These are phyloP conservation scores for Centruroides sculpturatus DNA, from an alignment of 1,140 invertebrate species.

Conservation along the genomic window DNA sequence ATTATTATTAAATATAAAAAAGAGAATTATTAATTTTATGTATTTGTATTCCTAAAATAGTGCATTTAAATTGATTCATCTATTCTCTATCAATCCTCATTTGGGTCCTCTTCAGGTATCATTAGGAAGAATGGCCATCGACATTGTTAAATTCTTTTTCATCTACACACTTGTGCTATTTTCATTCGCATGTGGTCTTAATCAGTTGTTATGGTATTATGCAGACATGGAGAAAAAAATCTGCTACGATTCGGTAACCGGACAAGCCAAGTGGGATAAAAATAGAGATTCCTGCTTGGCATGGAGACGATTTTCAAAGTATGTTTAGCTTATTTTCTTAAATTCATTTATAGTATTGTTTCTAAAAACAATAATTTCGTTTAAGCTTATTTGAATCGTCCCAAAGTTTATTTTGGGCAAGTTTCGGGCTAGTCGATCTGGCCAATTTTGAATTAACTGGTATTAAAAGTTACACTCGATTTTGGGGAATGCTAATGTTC, in stretches of 20 bases:
- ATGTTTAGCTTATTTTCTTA: slow-evolving; percentile 21
- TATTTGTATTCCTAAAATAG: slow-evolving; percentile 32
- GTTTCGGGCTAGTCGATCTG: slow-evolving; percentile 90
- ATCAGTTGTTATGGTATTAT: slow-evolving; percentile 85
- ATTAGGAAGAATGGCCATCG: slow-evolving; percentile 90
- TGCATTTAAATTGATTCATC: slow-evolving; percentile 94
- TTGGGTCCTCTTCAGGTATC: slow-evolving; percentile 95
- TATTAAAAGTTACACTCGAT: slow-evolving; percentile 72
- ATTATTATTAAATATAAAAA: too few species aligned
- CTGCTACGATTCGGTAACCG: slow-evolving; percentile 50
- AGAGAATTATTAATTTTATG: background rate
- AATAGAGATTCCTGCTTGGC: slow-evolving; percentile 74
- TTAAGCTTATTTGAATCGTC: slow-evolving; percentile 87
- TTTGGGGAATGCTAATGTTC: slow-evolving; percentile 92
- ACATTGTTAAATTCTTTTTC: slow-evolving; percentile 95
- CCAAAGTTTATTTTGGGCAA: slow-evolving; percentile 94
- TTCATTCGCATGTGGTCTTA: slow-evolving; percentile 87
- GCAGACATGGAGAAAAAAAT: slow-evolving; percentile 78
- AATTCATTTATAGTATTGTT: background rate
- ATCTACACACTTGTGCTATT: slow-evolving; percentile 88
- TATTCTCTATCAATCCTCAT: slow-evolving; percentile 98
- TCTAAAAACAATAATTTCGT: slow-evolving; percentile 12
- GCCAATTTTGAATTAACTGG: slow-evolving; percentile 89
- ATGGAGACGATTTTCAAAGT: slow-evolving; percentile 86
- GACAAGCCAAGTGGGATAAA: slow-evolving; percentile 51